phyloP scores from a whole-genome alignment of 2,888 invertebrate species.

The Plebejus melissa region DNA sequence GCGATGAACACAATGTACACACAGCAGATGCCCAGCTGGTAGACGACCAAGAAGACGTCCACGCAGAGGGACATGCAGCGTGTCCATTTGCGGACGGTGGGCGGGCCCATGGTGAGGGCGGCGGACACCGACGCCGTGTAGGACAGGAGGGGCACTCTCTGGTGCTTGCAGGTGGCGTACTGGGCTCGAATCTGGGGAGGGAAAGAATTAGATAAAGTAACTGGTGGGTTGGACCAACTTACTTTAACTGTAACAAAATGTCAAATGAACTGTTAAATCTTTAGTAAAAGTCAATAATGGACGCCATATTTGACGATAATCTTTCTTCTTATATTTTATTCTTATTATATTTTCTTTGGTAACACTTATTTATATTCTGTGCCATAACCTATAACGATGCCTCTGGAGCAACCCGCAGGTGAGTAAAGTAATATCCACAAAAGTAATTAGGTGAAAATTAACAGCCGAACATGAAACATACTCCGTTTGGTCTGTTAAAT shows the following conservation, averaged over 20 bases:
- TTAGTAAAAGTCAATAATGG: no score
- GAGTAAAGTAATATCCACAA: no score
- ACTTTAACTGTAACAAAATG: no score
- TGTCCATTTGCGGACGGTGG: slow-evolving; percentile 80
- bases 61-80: slow-evolving; percentile 80
- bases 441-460: no score
- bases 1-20: slow-evolving; percentile 97
- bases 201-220: neutral
- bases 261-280: no score
- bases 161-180: slow-evolving; percentile 79
- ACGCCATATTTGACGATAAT: no score
- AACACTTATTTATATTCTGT: no score
- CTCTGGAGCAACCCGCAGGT: no score
- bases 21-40: slow-evolving; percentile 96
- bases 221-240: no score
- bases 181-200: slow-evolving; percentile 70
- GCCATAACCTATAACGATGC: no score
- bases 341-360: no score
- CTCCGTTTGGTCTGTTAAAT: neutral
- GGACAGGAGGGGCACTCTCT: slow-evolving; percentile 84
- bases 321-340: no score
- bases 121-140: slow-evolving; percentile 92
- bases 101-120: slow-evolving; percentile 87
- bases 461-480: neutral
- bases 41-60: slow-evolving; percentile 85